Conservation (phyloP, 2,888 invertebrate species). For the Podotricha telesiphe region DNA sequence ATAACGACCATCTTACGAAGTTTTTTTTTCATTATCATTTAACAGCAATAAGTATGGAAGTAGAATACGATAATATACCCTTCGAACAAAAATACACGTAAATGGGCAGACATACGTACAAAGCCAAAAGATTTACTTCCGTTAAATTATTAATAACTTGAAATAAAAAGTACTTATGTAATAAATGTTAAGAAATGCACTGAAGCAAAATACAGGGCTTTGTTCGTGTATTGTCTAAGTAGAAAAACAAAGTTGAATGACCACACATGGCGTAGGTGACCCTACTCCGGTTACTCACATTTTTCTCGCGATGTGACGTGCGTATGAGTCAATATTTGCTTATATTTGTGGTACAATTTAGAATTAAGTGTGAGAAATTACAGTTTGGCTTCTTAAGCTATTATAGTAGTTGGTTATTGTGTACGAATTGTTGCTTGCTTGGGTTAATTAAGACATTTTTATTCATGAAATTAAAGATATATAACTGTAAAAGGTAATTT, state of each 20-base stretch:
- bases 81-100: too few species aligned
- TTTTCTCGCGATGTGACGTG: conserved; percentile 40
- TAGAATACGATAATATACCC: too few species aligned
- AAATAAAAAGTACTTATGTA: not conserved
- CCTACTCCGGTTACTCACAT: conserved; percentile 46
- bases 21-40: too few species aligned
- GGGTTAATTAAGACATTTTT: not conserved
- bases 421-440: not conserved
- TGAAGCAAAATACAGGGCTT: conserved; percentile 38
- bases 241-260: conserved; percentile 73
- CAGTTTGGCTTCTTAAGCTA: conserved; percentile 13
- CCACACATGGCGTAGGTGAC: conserved; percentile 59
- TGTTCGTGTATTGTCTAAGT: conserved; percentile 50
- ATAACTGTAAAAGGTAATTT: not conserved
- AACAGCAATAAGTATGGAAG: too few species aligned
- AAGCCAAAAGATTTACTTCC: not conserved
- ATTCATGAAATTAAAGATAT: not conserved
- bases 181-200: conserved; percentile 29
- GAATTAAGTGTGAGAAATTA: conserved; percentile 30
- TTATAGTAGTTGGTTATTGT: not conserved
- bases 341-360: conserved; percentile 36
- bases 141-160: conserved; percentile 1
- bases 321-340: conserved; percentile 37
- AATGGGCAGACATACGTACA: too few species aligned
- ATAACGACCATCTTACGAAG: too few species aligned